These are phyloP conservation scores for Globodera rostochiensis DNA, from an alignment of 1,140 invertebrate genomes.

Conservation along the genomic window DNA sequence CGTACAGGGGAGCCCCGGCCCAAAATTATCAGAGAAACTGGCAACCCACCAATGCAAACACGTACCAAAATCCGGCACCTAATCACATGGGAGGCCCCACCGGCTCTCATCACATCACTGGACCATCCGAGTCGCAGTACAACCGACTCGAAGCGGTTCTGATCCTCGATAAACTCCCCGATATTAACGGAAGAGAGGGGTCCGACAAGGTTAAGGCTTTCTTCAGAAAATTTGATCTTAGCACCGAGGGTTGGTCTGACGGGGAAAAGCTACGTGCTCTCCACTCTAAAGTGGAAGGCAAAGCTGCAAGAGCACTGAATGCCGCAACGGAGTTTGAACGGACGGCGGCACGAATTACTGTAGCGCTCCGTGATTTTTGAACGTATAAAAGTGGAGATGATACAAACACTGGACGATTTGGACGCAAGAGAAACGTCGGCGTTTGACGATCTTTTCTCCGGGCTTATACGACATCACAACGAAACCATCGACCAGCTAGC, in stretches of 20 bases:
- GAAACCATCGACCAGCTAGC: slow-evolving; percentile 11
- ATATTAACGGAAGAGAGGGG: slow-evolving; percentile 9
- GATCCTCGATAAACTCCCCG: slow-evolving; percentile 8
- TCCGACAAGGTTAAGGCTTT: not conserved
- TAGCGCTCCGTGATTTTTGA: not conserved
- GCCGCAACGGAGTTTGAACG: not conserved
- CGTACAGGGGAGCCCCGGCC: no score
- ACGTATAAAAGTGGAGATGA: not conserved
- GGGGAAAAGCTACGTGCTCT: not conserved
- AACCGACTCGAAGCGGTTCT: slow-evolving; percentile 6
- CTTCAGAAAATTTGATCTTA: slow-evolving; percentile 2
- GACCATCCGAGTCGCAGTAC: not conserved
- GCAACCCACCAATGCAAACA: not conserved
- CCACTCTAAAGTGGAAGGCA: not conserved
- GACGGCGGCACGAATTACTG: not conserved
- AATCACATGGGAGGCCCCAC: no score
- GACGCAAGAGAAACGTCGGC: not conserved
- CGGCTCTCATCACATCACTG: no score
- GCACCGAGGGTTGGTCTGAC: slow-evolving; percentile 15
- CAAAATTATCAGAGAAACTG: no score
- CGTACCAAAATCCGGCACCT: not conserved
- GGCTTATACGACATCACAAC: not conserved
- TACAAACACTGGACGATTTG: slow-evolving; percentile 1
- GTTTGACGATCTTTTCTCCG: slow-evolving; percentile 8
- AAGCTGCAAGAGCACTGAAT: slow-evolving; percentile 8